Percentiles rank a stretch among this genome's conserved stretches.
These are phyloP conservation scores for Macropodus opercularis DNA, from an alignment of 2,797 vertebrate genomes.

Conservation along the genomic window DNA sequence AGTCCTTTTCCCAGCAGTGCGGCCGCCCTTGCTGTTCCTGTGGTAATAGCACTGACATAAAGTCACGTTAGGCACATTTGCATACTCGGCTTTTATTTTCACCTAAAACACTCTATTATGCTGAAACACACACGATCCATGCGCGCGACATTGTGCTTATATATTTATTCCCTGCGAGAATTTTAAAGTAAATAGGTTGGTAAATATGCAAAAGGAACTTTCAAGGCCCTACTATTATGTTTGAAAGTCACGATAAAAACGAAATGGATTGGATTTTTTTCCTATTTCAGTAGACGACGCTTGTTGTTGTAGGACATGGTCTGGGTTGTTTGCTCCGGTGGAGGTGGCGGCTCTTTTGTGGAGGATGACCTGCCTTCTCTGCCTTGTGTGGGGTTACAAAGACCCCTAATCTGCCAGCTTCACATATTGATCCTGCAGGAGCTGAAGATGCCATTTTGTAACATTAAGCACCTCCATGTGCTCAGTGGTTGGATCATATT, in stretches of 20 bases:
- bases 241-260: constrained; percentile 5
- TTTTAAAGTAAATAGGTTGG: neutral
- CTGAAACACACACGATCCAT: neutral
- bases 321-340: constrained; percentile 23
- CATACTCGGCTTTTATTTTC: neutral
- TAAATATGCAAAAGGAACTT: neutral
- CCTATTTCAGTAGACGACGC: neutral
- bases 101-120: neutral
- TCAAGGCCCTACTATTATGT: neutral
- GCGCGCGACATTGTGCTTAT: neutral
- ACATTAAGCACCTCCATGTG: constrained; percentile 61
- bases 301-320: constrained; percentile 4
- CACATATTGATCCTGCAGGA: constrained; percentile 76
- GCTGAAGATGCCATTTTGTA: constrained; percentile 79
- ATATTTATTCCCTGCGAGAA: neutral
- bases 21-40: constrained; percentile 22
- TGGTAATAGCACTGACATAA: constrained; percentile 28
- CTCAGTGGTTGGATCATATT: constrained; percentile 31
- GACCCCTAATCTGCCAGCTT: constrained; percentile 73
- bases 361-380: constrained; percentile 57
- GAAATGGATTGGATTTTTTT: neutral
- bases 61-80: constrained; percentile 8
- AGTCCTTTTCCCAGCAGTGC: constrained; percentile 6
- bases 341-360: constrained; percentile 51
- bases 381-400: constrained; percentile 74